Evolutionary conservation across 2,888 invertebrate species (phyloP), one percentile per base, ranked within the genome.

Genomic region (Acronicta aceris): DNA sequence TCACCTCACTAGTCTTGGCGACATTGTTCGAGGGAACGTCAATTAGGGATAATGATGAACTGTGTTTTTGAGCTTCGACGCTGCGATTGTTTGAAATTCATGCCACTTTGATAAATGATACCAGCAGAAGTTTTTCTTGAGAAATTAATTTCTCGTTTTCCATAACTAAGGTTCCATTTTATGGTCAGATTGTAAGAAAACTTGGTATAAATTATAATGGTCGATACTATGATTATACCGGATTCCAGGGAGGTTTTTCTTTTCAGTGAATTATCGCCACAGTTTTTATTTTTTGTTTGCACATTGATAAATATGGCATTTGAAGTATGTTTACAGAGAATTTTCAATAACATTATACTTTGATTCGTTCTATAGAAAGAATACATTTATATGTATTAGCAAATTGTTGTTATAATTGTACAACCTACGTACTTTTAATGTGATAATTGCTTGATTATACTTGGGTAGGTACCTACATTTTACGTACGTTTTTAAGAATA

Each of bases 11-110:
- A 89, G 90, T 79, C 77, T 74, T 65, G 77, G 85, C 88, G 86
- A 91, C 93, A 90, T 92, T 92, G 91, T 92, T 89, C 82, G 66
- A 70, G 78, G 59, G 82, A 82, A 90, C 89, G 91, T 92, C 92
- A 94, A 94, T 94, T 94, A 94, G 88, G 79, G 88, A 83, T 93
- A 93, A 93, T 93, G 92, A 92, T 89, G 89, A 84, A 87, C 85
- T 79, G 82, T 79, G 86, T 88, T 88, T 88, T 89, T 86, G 84
- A 87, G 84, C 78, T 79, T 76, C 68, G 67, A 71, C 67, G 76
- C 81, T 72, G 75, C 85, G 82, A 88, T 88, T 88, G 87, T 83
- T 80, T 76, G 69, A 75, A 76, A 79, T 76, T 79, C 80, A 81
- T 83, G 78, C 74, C 65, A 70, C 76, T 72, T 75, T 80, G 75